Conservation (phyloP, 2,113 vertebrate genomes). For the Spea bombifrons region DNA sequence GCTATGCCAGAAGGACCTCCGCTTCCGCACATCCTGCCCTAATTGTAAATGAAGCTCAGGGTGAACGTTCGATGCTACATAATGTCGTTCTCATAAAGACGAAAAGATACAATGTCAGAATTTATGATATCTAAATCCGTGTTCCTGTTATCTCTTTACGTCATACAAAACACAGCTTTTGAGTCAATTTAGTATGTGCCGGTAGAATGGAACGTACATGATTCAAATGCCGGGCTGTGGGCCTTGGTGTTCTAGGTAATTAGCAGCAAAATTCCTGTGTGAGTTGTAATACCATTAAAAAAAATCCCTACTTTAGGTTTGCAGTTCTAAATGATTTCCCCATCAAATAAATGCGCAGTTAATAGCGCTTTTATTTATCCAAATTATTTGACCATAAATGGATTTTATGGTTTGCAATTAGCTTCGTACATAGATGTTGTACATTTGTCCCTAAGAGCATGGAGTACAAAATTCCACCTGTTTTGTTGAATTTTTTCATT, state of each 20-base stretch:
- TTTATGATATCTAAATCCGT: too few species aligned
- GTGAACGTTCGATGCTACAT: too few species aligned
- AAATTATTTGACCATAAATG: conserved; percentile 30
- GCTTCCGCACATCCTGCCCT: too few species aligned
- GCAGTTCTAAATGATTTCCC: conserved; percentile 4
- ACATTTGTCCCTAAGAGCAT: too few species aligned
- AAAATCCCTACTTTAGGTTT: conserved; percentile 2
- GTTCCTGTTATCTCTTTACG: too few species aligned
- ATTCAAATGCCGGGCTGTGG: background rate
- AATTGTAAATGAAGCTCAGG: too few species aligned
- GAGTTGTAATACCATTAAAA: conserved; percentile 22
- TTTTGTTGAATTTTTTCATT: background rate
- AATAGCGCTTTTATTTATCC: conserved; percentile 34
- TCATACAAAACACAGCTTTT: too few species aligned
- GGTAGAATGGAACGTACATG: too few species aligned
- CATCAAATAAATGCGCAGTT: conserved; percentile 12
- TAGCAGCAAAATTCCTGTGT: conserved; percentile 26
- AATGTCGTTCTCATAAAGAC: too few species aligned
- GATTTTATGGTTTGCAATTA: conserved; percentile 27
- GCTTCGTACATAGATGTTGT: background rate
- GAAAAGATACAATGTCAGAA: too few species aligned
- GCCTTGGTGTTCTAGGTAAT: conserved; percentile 2
- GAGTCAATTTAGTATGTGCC: too few species aligned
- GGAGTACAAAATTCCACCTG: background rate
- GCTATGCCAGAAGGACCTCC: too few species aligned